phyloP scores from a whole-genome alignment of 2,888 invertebrate species.

The Neoitamus cyanurus region DNA sequence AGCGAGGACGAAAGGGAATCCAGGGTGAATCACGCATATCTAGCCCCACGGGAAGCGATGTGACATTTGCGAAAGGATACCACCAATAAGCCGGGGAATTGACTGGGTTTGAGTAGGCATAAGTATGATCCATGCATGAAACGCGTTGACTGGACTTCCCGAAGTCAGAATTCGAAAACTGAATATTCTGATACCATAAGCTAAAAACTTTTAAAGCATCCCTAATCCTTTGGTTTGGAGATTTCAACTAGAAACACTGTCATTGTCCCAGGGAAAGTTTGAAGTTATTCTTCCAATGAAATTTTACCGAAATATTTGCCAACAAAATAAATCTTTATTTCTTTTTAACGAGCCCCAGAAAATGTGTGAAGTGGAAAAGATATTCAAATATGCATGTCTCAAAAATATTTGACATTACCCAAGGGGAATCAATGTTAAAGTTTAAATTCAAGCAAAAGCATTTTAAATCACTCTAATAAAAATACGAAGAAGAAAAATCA shows the following conservation, averaged over 20 bases:
- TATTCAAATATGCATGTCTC: too few species aligned
- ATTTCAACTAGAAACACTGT: neutral
- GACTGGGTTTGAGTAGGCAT: neutral
- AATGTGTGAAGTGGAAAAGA: too few species aligned
- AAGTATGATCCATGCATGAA: neutral
- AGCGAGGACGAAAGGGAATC: neutral
- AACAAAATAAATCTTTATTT: too few species aligned
- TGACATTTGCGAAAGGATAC: neutral
- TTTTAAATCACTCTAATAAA: too few species aligned
- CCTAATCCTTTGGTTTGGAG: neutral
- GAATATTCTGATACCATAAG: neutral
- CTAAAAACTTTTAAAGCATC: neutral
- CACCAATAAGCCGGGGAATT: neutral
- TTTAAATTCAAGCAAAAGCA: too few species aligned
- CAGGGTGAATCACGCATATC: neutral
- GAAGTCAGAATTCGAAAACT: neutral
- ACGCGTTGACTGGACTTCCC: neutral
- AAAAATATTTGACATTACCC: too few species aligned
- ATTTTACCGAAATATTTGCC: neutral
- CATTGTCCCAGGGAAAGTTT: neutral
- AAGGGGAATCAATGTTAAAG: too few species aligned
- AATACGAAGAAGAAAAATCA: too few species aligned
- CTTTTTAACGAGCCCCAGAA: too few species aligned
- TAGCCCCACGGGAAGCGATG: neutral
- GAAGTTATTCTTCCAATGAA: neutral